phyloP scores from a whole-genome alignment of 1,140 invertebrate species.

The Zaprionus davidi region DNA sequence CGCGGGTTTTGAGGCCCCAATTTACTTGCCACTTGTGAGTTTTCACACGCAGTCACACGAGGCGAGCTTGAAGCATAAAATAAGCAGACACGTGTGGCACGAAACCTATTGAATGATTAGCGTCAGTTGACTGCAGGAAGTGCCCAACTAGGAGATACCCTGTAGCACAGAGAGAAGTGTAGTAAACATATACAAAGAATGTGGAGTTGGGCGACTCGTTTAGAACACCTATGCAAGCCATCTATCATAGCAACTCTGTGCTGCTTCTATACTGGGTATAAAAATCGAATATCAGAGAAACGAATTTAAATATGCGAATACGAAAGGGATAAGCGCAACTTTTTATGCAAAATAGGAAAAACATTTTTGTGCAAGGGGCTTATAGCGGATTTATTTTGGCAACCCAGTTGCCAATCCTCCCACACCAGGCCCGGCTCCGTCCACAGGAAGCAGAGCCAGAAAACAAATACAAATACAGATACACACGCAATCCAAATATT shows the following conservation, averaged over 20 bases:
- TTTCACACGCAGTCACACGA: constrained; percentile 53
- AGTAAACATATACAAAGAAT: too few species aligned
- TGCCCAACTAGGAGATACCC: neutral
- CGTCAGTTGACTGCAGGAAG: neutral
- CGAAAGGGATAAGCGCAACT: constrained; percentile 66
- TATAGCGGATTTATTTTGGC: constrained; percentile 72
- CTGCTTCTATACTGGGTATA: neutral
- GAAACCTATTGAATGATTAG: constrained; percentile 45
- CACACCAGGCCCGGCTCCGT: constrained; percentile 20
- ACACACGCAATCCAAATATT: constrained; percentile 76
- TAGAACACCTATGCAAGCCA: too few species aligned
- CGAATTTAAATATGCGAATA: constrained; percentile 63
- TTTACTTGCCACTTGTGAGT: constrained; percentile 50
- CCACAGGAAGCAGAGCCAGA: constrained; percentile 49
- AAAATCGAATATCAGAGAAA: constrained; percentile 67
- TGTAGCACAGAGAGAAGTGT: neutral
- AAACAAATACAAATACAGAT: constrained; percentile 72
- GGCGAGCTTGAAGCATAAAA: constrained; percentile 38
- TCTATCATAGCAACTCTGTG: neutral
- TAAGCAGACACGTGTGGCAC: constrained; percentile 53
- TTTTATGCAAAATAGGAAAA: constrained; percentile 69
- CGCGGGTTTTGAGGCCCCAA: constrained; percentile 1
- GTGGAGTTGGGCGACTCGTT: too few species aligned
- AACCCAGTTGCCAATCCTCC: constrained; percentile 30
- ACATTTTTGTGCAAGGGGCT: constrained; percentile 68